These are phyloP conservation scores for Ascaphus truei DNA, from an alignment of 2,113 vertebrate genomes.

Conservation along the genomic window DNA sequence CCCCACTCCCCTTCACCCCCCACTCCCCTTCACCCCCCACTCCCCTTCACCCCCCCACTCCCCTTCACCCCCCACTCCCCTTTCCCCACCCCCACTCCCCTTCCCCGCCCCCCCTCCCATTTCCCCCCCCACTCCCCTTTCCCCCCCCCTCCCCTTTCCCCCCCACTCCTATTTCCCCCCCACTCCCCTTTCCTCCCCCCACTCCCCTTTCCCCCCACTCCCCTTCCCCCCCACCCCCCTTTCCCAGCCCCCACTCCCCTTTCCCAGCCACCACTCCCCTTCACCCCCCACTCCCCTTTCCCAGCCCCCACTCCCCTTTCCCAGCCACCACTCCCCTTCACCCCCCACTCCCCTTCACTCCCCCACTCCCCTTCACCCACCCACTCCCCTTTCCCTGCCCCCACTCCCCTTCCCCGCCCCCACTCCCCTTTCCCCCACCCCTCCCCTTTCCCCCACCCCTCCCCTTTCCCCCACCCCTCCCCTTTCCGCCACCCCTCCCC, in stretches of 20 bases:
- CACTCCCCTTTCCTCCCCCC: too few species aligned
- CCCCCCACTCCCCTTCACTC: neutral
- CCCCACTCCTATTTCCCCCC: too few species aligned
- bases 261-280: neutral
- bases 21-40: too few species aligned
- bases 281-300: neutral
- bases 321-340: neutral
- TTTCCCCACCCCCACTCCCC: too few species aligned
- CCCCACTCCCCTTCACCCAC: neutral
- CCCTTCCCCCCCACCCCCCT: too few species aligned
- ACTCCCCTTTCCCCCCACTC: too few species aligned
- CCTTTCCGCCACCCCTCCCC: neutral
- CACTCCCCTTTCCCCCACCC: neutral
- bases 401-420: neutral
- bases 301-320: neutral
- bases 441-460: neutral
- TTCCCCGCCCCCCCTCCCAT: too few species aligned
- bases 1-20: too few species aligned
- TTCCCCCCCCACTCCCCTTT: too few species aligned
- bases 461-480: neutral
- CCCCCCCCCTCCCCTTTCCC: neutral
- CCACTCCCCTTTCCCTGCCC: neutral
- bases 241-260: too few species aligned
- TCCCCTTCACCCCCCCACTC: too few species aligned
- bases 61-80: too few species aligned